These are phyloP conservation scores for Muscicapa adusta DNA, from an alignment of 2,113 vertebrate genomes.

Conservation along the genomic window DNA sequence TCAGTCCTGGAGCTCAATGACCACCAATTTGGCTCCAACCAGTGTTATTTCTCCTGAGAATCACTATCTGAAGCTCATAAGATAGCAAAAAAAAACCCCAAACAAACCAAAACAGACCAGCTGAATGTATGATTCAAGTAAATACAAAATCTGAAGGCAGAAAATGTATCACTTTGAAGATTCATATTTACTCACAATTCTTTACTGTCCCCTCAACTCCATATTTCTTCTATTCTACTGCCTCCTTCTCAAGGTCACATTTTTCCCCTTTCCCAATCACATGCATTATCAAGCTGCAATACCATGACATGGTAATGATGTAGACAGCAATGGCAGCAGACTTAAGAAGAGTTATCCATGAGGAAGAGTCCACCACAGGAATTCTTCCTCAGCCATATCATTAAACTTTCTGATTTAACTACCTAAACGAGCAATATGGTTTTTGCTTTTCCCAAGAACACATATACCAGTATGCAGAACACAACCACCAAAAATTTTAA, in stretches of 20 bases:
- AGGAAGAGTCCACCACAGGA: neutral
- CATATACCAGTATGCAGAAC: fast-evolving
- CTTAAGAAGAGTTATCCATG: neutral
- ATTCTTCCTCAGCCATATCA: neutral
- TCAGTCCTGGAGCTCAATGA: neutral
- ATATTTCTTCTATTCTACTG: neutral
- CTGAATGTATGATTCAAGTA: neutral
- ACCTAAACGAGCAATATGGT: neutral
- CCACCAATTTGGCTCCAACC: neutral
- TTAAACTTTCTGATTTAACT: neutral
- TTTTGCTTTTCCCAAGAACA: neutral
- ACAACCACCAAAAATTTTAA: neutral
- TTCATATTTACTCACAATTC: neutral
- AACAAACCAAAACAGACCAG: neutral
- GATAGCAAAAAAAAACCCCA: neutral
- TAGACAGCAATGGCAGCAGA: neutral
- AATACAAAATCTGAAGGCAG: neutral
- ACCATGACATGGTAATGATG: fast-evolving
- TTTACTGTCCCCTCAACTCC: neutral
- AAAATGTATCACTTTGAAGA: neutral
- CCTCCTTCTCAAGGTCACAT: neutral
- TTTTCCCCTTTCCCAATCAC: neutral
- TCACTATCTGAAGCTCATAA: neutral
- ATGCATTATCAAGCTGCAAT: neutral
- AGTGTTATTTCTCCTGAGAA: neutral